Evolutionary conservation across 2,888 invertebrate species (phyloP).

Genomic region (Perithous albicinctus): DNA sequence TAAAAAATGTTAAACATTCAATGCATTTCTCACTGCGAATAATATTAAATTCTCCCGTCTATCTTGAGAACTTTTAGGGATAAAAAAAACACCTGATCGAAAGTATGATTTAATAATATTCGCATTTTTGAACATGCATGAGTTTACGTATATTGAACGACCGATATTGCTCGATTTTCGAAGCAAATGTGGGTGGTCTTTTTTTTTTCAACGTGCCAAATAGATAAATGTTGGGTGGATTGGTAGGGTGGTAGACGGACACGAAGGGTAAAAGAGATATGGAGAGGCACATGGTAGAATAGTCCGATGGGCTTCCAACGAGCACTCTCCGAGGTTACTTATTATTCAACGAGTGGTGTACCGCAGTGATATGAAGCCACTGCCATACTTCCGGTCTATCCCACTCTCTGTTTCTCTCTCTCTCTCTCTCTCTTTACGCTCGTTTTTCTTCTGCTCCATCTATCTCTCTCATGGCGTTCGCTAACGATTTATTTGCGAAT

Average conservation of each 20-base stretch:
- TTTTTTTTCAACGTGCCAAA: neutral
- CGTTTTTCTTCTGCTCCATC: neutral
- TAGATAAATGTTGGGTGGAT: neutral
- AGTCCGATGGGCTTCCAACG: conserved; percentile 21
- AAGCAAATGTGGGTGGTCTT: neutral
- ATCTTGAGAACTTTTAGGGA: neutral
- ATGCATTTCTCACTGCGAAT: no score
- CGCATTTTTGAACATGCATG: neutral
- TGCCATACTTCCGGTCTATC: conserved; percentile 14
- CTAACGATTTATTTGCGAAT: conserved; percentile 23
- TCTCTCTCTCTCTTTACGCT: neutral
- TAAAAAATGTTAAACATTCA: no score
- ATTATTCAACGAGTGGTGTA: conserved; percentile 58
- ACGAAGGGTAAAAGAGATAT: conserved; percentile 18
- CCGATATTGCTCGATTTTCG: conserved; percentile 4
- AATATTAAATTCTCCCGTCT: neutral
- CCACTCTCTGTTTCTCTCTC: neutral
- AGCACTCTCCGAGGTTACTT: conserved; percentile 57
- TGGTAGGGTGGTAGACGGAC: neutral
- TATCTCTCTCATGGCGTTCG: neutral
- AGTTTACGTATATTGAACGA: neutral
- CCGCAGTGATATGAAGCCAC: conserved; percentile 52
- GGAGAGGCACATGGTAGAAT: neutral
- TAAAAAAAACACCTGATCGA: neutral
- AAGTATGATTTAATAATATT: neutral